These are phyloP conservation scores for Naja naja DNA, from an alignment of 2,113 vertebrate species.

Conservation along the genomic window DNA sequence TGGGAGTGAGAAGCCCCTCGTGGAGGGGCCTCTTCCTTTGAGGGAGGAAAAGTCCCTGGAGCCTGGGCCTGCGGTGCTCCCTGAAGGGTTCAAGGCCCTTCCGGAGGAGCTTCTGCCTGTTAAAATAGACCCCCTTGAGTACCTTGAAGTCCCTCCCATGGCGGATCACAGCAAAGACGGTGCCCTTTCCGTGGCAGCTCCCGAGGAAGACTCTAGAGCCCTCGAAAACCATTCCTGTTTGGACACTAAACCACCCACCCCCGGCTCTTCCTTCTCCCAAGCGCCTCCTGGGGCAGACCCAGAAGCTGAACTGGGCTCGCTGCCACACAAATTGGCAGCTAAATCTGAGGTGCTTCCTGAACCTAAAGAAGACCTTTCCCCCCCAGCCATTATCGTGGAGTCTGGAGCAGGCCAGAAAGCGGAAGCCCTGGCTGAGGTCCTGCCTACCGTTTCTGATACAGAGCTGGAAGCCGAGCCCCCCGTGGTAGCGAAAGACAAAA, in stretches of 20 bases:
- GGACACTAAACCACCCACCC: slow-evolving; percentile 82
- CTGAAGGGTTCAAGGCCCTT: slow-evolving; percentile 68
- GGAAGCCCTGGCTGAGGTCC: slow-evolving; percentile 68
- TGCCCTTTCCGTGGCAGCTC: slow-evolving; percentile 44
- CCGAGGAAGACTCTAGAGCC: slow-evolving; percentile 58
- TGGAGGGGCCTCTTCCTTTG: slow-evolving; percentile 43
- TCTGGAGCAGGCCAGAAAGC: slow-evolving; percentile 58
- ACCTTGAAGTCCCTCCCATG: slow-evolving; percentile 1
- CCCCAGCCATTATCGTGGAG: slow-evolving; percentile 13
- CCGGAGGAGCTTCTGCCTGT: slow-evolving; percentile 61
- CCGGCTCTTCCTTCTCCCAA: slow-evolving; percentile 72
- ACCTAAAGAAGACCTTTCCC: slow-evolving; percentile 61
- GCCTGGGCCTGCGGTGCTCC: slow-evolving; percentile 35
- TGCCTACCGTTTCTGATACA: slow-evolving; percentile 71
- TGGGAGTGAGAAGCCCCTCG: slow-evolving; percentile 62
- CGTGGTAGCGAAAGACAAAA: slow-evolving; percentile 76
- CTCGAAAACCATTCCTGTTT: slow-evolving; percentile 65
- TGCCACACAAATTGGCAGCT: slow-evolving; percentile 65
- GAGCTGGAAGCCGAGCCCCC: slow-evolving; percentile 77
- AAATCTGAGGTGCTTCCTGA: slow-evolving; percentile 65
- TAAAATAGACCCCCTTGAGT: slow-evolving; percentile 44
- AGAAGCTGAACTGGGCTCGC: slow-evolving; percentile 61
- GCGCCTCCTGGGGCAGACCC: slow-evolving; percentile 61
- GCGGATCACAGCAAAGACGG: slow-evolving; percentile 62
- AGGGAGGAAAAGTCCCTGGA: slow-evolving; percentile 70